Evolutionary conservation across 2,888 invertebrate genomes (phyloP).

Genomic region (Cantharis rustica): DNA sequence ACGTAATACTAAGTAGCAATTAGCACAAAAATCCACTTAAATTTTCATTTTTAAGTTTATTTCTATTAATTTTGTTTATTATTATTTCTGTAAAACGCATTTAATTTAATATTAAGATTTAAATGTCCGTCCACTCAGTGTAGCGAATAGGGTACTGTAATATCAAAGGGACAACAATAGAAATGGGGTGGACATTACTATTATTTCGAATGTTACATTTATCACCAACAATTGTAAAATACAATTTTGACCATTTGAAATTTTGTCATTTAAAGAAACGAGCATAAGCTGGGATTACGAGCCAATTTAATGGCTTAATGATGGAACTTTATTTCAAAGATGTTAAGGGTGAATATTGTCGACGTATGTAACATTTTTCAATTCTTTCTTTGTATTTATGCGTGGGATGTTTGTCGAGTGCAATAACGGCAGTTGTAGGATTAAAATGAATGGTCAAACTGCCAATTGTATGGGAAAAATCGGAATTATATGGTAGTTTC

Average conservation of each 20-base stretch:
- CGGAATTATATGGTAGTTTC: neutral
- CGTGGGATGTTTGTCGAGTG: conserved; percentile 35
- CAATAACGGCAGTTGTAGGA: conserved; percentile 30
- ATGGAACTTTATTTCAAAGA: conserved; percentile 16
- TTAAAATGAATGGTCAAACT: conserved; percentile 27
- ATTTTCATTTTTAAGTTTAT: too few relatives aligned
- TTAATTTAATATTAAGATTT: conserved; percentile 4
- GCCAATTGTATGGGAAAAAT: conserved; percentile 13
- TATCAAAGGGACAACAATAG: conserved; percentile 33
- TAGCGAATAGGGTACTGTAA: conserved; percentile 7
- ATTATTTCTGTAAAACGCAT: neutral
- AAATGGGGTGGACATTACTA: conserved; percentile 35
- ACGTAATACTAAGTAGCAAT: too few relatives aligned
- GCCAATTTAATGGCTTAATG: conserved; percentile 35
- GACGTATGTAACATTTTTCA: conserved; percentile 33
- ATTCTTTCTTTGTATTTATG: conserved; percentile 32
- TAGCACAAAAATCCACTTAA: too few relatives aligned
- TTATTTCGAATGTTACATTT: conserved; percentile 40
- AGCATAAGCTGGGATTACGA: conserved; percentile 38
- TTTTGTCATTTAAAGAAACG: conserved; percentile 33
- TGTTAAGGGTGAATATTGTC: conserved; percentile 23
- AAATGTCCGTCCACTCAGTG: conserved; percentile 19
- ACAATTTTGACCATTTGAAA: conserved; percentile 35
- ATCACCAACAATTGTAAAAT: conserved; percentile 38
- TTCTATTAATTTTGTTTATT: neutral